Conservation (phyloP, 53 echinoderm and acorn worm species). For the Stichopus horrens region DNA sequence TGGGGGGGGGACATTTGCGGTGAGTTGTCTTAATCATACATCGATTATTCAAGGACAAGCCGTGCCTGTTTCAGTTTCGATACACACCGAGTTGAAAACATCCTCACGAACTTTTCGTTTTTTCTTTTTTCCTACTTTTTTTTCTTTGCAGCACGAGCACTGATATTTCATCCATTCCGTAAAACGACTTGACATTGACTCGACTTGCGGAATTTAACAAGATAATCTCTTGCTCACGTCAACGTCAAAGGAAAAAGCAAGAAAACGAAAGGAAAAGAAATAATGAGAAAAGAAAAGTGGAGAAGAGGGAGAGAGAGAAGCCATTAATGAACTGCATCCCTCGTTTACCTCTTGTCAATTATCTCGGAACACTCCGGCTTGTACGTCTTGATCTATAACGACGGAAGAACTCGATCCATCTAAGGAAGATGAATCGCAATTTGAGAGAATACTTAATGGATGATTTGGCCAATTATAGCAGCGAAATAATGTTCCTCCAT, state of each 20-base stretch:
- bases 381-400: constrained; percentile 34
- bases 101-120: no score
- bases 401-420: neutral
- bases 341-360: constrained; percentile 25
- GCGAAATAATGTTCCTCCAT: constrained; percentile 24
- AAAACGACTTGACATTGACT: constrained; percentile 9
- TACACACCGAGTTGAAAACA: no score
- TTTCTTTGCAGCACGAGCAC: no score
- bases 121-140: no score
- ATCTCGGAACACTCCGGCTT: constrained; percentile 14
- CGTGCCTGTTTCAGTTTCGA: no score
- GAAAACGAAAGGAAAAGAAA: constrained; percentile 1
- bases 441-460: constrained; percentile 32
- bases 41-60: no score
- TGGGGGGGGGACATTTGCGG: no score
- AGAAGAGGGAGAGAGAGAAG: neutral
- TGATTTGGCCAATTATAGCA: constrained; percentile 38
- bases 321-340: neutral
- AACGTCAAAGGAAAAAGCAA: constrained; percentile 2
- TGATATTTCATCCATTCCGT: neutral
- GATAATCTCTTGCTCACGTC: constrained; percentile 12
- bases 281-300: neutral
- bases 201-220: neutral
- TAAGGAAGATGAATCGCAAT: constrained; percentile 36
- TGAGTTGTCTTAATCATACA: no score